Base-by-base conservation (phyloP, 2,113 vertebrate species). In the Passer domesticus region DNA sequence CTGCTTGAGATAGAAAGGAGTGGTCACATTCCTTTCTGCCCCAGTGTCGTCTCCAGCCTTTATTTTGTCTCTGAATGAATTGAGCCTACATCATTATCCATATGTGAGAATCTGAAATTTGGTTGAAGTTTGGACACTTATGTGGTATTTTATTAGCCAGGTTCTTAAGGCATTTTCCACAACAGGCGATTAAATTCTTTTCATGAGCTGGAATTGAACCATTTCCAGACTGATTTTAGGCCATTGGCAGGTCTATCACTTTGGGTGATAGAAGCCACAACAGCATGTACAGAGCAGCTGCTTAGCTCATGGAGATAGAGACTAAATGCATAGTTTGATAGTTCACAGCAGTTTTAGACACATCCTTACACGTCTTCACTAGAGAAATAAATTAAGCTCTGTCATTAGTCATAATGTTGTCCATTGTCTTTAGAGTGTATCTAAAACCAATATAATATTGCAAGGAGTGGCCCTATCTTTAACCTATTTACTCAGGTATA, bases 271-370 rank as follows among this genome's bases (percentile, higher is more conserved):
- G 2, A 75, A 22, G 8, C 30, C 52, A 78, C 19, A 63, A 6
- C 0, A 67, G 10, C 9, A 13, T 6, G 15, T 3, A 52, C 22
- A 69, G 6, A 10, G 17, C 15, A 83, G 15, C 7, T 63, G 10
- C 6, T 63, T n/a, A 64, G 24, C 11, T 92, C 63, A 30, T 35
- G 30, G 46, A 50, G 20, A 39, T 2, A 31, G n/a, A 87, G 6
- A 8, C 63, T 83, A 17, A 86, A 63, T 6, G 4, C 7, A 4
- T 11, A n/a, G 5, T 35, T 68, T 41, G 30, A 67, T 15, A 52
- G 15, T 59, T 77, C 64, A 41, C 10, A 37, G 5, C 9, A 13
- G 4, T 21, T 80, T 44, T 69, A 31, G 24, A 69, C 17, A 20
- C 44, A 35, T 55, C 7, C 20, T 43, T 91, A n/a, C 4, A 63